Evolutionary conservation across 2,113 vertebrate species (phyloP).

Genomic region (Mugil cephalus): DNA sequence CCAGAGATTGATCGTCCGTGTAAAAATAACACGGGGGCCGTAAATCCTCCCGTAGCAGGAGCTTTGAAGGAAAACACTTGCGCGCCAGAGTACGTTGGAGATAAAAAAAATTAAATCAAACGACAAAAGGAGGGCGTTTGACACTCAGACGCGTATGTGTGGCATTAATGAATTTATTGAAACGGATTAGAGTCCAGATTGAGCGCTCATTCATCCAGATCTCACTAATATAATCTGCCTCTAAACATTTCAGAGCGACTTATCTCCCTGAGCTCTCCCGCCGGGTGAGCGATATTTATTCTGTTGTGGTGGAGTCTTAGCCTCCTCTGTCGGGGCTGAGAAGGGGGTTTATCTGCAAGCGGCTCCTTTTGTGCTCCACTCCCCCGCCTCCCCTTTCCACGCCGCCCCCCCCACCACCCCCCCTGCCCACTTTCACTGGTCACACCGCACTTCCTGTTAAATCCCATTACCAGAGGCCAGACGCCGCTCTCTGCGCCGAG

Average conservation of each 20-base stretch:
- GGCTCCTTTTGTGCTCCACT: conserved; percentile 60
- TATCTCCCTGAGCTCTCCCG: conserved; percentile 68
- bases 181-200: conserved; percentile 74
- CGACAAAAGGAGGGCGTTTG: conserved; percentile 6
- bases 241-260: conserved; percentile 72
- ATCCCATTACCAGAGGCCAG: conserved; percentile 66
- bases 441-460: conserved; percentile 64
- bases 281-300: conserved; percentile 63
- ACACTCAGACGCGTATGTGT: conserved; percentile 38
- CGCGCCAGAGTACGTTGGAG: conserved; percentile 2
- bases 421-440: conserved; percentile 27
- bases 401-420: not conserved
- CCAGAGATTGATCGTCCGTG: conserved; percentile 61
- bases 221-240: conserved; percentile 77
- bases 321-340: conserved; percentile 43
- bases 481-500: conserved; percentile 33
- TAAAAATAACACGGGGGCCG: conserved; percentile 52
- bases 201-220: conserved; percentile 71
- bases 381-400: not conserved
- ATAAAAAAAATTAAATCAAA: conserved; percentile 36
- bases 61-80: conserved; percentile 15
- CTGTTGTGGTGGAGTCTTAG: conserved; percentile 67
- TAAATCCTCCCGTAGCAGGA: conserved; percentile 40
- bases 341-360: conserved; percentile 71
- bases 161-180: conserved; percentile 72